phyloP scores from a whole-genome alignment of 37 sponge, comb jelly and placozoan genomes.

The Hormiphora californensis region DNA sequence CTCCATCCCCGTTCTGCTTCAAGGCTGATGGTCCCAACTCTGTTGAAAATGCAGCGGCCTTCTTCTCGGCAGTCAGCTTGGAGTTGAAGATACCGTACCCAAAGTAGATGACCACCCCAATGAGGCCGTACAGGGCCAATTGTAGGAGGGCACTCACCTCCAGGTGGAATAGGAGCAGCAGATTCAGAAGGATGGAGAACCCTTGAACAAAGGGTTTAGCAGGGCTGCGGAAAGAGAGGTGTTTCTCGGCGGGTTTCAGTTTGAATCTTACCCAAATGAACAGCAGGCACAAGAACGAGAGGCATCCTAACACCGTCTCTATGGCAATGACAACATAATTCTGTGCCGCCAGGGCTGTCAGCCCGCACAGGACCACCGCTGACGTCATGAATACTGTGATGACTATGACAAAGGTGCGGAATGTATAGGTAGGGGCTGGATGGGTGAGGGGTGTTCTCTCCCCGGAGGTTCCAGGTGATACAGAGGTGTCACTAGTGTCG shows the following conservation, averaged over 20 bases:
- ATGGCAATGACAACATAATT: background rate
- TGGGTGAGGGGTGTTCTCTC: constrained; percentile 19
- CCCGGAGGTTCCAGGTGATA: too few species aligned
- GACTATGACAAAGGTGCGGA: background rate
- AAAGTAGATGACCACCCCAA: background rate
- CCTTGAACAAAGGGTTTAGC: constrained; percentile 2
- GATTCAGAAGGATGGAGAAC: background rate
- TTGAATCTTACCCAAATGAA: background rate
- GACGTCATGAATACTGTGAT: background rate
- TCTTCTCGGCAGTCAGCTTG: background rate
- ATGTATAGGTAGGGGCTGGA: background rate
- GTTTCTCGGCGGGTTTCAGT: background rate
- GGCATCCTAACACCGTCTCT: background rate
- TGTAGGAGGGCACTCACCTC: background rate
- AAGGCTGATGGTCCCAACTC: too few species aligned
- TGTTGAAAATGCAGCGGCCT: too few species aligned
- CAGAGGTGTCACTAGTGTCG: background rate
- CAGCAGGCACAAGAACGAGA: background rate
- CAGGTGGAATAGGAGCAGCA: background rate
- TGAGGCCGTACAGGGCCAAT: background rate
- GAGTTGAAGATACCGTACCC: constrained; percentile 32
- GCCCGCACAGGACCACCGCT: background rate
- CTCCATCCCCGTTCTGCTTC: too few species aligned
- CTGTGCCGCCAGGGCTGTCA: background rate
- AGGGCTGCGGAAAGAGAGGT: background rate